These are phyloP conservation scores for Numenius phaeopus DNA, from an alignment of 2,797 vertebrate species.

Conservation along the genomic window DNA sequence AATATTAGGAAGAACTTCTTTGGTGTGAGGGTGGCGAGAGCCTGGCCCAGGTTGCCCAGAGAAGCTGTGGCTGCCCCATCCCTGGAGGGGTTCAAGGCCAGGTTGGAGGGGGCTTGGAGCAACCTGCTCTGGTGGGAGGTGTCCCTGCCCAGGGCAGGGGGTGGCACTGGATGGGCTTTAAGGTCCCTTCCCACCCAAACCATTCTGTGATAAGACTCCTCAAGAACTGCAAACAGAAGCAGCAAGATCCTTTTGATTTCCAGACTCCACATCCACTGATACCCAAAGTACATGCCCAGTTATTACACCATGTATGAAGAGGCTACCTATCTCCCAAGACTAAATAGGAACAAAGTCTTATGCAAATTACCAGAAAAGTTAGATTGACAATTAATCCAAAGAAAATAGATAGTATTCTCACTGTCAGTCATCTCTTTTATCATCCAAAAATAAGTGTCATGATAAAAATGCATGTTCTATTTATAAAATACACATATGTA, in stretches of 20 bases:
- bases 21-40: neutral
- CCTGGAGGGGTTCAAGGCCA: neutral
- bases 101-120: neutral
- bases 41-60: neutral
- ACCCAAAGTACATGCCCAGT: rapidly evolving
- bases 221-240: neutral
- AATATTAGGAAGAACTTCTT: neutral
- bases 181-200: neutral
- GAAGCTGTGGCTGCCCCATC: neutral
- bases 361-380: neutral
- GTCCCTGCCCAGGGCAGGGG: neutral
- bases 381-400: conserved; percentile 40
- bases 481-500: neutral
- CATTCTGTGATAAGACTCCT: neutral
- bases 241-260: neutral
- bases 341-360: neutral
- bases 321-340: neutral
- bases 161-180: neutral
- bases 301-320: neutral
- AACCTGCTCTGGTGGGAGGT: neutral
- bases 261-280: neutral
- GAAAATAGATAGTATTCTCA: neutral
- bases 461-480: neutral
- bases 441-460: neutral
- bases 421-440: conserved; percentile 21